phyloP scores from a whole-genome alignment of 1,140 invertebrate genomes.

The Brachionus calyciflorus region DNA sequence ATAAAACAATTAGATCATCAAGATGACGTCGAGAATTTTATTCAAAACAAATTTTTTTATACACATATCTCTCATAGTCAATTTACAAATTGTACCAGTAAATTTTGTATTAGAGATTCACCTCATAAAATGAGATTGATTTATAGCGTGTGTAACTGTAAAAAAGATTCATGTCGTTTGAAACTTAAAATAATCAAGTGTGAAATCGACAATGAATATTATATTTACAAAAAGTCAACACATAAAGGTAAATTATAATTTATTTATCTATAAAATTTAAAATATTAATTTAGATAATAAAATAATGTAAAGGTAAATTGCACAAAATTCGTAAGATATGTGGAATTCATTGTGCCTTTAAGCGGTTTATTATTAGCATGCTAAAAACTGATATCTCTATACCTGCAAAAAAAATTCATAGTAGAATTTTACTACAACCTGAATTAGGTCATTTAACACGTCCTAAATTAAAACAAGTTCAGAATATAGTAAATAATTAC shows the following conservation, averaged over 20 bases:
- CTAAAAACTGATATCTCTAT: too few relatives aligned
- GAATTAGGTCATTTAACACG: too few relatives aligned
- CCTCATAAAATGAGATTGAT: neutral
- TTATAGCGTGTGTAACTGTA: neutral
- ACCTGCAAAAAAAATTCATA: too few relatives aligned
- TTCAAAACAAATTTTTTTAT: neutral
- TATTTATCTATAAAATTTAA: neutral
- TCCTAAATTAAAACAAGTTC: too few relatives aligned
- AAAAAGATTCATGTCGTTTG: neutral
- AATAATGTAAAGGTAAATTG: too few relatives aligned
- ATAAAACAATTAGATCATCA: neutral
- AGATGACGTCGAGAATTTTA: neutral
- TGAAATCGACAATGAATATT: neutral
- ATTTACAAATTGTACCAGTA: neutral
- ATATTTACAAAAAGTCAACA: neutral
- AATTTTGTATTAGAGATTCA: neutral
- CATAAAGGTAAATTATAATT: neutral
- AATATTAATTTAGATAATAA: too few relatives aligned
- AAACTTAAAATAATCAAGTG: neutral
- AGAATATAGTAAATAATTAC: too few relatives aligned
- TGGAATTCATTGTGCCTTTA: too few relatives aligned
- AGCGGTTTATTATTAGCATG: too few relatives aligned
- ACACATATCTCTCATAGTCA: neutral
- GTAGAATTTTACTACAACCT: too few relatives aligned
- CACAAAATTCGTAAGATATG: too few relatives aligned